phyloP scores from a whole-genome alignment of 2,113 vertebrate species.

The Hemiprocne comata region DNA sequence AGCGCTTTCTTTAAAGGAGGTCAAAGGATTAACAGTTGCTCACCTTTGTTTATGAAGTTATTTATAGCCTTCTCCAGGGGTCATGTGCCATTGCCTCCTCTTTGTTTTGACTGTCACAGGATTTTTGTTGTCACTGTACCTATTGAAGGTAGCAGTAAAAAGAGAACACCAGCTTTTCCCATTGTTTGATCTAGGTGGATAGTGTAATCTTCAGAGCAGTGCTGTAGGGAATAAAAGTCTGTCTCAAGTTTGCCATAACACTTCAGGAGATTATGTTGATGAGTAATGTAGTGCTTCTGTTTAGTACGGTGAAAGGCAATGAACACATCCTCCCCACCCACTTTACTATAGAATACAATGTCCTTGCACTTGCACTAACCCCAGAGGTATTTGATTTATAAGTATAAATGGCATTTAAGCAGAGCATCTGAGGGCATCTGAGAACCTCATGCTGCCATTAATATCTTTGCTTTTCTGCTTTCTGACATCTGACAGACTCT shows the following conservation, averaged over 20 bases:
- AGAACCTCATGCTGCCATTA: not conserved
- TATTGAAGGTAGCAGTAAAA: not conserved
- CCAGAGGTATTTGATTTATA: not conserved
- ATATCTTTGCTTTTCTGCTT: not conserved
- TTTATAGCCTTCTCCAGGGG: not conserved
- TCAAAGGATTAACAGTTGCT: not conserved
- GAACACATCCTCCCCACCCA: not conserved
- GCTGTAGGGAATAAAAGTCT: not conserved
- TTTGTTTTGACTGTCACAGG: not conserved
- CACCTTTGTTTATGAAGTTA: not conserved
- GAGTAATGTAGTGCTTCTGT: not conserved
- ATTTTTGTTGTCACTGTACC: not conserved
- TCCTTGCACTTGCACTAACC: not conserved
- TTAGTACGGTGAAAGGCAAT: not conserved
- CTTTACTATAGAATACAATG: not conserved
- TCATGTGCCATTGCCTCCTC: not conserved
- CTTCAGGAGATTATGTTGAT: not conserved
- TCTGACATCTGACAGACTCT: not conserved
- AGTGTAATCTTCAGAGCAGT: not conserved
- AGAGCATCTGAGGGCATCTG: no score
- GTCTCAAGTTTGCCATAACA: not conserved
- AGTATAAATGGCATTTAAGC: not conserved
- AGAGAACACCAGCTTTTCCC: not conserved
- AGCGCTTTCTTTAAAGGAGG: not conserved
- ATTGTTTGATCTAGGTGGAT: not conserved